These are phyloP conservation scores for Phasia obesa DNA, from an alignment of 2,888 invertebrate genomes.

Conservation along the genomic window DNA sequence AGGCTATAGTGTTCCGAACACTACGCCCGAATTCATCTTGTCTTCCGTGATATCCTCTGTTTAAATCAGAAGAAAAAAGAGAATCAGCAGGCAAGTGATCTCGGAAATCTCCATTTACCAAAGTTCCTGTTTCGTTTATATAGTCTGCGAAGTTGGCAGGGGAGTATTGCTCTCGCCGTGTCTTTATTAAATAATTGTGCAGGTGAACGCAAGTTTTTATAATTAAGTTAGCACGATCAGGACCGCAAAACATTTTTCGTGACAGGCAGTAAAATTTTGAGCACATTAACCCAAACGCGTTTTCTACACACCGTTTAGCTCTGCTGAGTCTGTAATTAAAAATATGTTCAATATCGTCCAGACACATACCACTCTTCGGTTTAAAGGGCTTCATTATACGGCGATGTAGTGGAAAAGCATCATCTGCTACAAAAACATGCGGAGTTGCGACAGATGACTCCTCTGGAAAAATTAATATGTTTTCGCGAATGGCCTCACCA, in stretches of 20 bases:
- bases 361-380: background rate
- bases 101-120: constrained; percentile 3
- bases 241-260: constrained; percentile 20
- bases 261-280: constrained; percentile 16
- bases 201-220: constrained; percentile 5
- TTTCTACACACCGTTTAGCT: constrained; percentile 11
- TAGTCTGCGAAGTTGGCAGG: background rate
- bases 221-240: constrained; percentile 4
- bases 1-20: constrained; percentile 2
- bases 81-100: constrained; percentile 9
- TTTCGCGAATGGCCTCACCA: constrained; percentile 22
- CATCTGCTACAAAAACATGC: constrained; percentile 28
- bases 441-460: background rate
- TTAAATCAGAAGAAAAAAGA: constrained; percentile 11
- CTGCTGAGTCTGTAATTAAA: constrained; percentile 30
- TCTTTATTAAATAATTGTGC: constrained; percentile 23
- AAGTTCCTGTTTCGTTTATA: background rate
- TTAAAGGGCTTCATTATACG: constrained; percentile 29
- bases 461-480: background rate
- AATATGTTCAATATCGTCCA: background rate
- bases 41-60: background rate
- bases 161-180: background rate
- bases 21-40: background rate
- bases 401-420: constrained; percentile 24
- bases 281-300: constrained; percentile 28